Conservation (phyloP, 2,113 vertebrate species). For the Myrmophylax atrothorax region DNA sequence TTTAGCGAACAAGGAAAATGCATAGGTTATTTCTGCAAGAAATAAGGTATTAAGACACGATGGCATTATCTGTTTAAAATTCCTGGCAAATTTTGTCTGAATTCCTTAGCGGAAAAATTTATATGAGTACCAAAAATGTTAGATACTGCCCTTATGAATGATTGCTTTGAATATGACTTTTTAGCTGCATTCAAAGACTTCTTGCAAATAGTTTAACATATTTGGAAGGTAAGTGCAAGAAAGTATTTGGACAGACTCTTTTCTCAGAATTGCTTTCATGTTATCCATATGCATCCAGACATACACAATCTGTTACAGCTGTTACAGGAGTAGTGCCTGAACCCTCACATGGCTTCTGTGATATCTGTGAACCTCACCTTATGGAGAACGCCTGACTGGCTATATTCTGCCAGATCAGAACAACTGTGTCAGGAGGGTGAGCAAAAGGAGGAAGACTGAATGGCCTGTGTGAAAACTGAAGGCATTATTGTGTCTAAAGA, state of each 20-base stretch:
- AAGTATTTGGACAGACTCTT: not conserved
- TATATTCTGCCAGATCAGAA: not conserved
- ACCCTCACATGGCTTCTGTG: not conserved
- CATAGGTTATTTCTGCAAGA: not conserved
- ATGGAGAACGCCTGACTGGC: not conserved
- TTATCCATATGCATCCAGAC: not conserved
- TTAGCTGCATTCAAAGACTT: not conserved
- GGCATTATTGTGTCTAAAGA: not conserved
- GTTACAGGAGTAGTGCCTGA: not conserved
- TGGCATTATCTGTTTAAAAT: not conserved
- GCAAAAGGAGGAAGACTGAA: not conserved
- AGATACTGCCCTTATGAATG: not conserved
- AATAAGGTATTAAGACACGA: not conserved
- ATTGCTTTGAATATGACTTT: not conserved
- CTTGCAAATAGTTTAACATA: not conserved
- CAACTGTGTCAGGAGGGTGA: not conserved
- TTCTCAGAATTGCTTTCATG: not conserved
- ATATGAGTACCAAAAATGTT: not conserved
- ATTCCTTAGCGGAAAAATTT: not conserved
- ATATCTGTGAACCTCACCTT: not conserved
- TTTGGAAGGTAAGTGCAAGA: not conserved
- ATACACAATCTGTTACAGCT: not conserved
- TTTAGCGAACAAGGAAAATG: not conserved
- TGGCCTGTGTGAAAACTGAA: not conserved
- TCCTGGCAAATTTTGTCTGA: not conserved